These are phyloP conservation scores for Tragelaphus oryx DNA, from an alignment of 2,797 vertebrate species.

Conservation along the genomic window DNA sequence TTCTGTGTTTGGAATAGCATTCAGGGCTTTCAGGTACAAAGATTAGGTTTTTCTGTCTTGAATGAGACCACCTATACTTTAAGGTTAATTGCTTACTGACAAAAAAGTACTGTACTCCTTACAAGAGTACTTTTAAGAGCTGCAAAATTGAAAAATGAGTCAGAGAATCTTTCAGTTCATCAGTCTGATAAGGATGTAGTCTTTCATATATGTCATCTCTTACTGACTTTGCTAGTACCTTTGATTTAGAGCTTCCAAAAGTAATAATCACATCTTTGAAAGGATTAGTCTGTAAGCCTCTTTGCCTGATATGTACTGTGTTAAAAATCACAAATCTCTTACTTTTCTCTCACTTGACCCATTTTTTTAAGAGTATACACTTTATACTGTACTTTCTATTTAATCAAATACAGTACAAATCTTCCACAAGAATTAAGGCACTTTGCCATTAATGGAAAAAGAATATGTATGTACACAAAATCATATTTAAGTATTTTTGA, in stretches of 20 bases:
- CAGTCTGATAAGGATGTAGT: neutral
- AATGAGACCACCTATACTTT: constrained; percentile 31
- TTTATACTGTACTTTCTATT: neutral
- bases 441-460: neutral
- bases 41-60: constrained; percentile 16
- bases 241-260: constrained; percentile 59
- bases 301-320: neutral
- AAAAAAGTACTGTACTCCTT: neutral
- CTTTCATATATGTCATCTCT: constrained; percentile 21
- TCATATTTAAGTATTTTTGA: neutral
- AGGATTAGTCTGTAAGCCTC: constrained; percentile 47
- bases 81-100: constrained; percentile 51
- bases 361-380: neutral
- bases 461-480: neutral
- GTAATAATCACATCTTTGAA: constrained; percentile 47
- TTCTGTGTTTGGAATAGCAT: neutral
- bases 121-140: constrained; percentile 38
- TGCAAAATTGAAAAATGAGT: constrained; percentile 58
- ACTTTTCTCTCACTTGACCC: constrained; percentile 5
- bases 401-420: neutral
- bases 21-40: neutral
- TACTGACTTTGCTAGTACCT: constrained; percentile 48
- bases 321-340: constrained; percentile 18
- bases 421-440: constrained; percentile 20
- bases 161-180: constrained; percentile 30